phyloP scores from a whole-genome alignment of 2,888 invertebrate species.

The Volucella zonaria region DNA sequence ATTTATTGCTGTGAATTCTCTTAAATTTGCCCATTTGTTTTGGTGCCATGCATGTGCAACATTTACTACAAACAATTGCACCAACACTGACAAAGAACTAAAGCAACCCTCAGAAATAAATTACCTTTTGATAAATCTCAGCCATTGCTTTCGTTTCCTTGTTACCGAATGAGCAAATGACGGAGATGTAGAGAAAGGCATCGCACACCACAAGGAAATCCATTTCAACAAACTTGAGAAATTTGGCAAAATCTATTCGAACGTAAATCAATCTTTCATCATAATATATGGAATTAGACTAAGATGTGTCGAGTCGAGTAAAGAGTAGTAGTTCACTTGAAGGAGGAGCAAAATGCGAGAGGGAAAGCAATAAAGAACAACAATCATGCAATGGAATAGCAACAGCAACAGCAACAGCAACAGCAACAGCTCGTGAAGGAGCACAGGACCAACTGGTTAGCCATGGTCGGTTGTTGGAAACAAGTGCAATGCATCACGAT shows the following conservation, averaged over 20 bases:
- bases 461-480: slow-evolving; percentile 62
- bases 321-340: slow-evolving; percentile 6
- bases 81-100: neutral
- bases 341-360: slow-evolving; percentile 7
- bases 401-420: slow-evolving; percentile 47
- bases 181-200: slow-evolving; percentile 35
- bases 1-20: slow-evolving; percentile 81
- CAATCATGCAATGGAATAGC: slow-evolving; percentile 33
- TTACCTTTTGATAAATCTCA: slow-evolving; percentile 83
- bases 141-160: slow-evolving; percentile 76
- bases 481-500: slow-evolving; percentile 68
- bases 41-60: slow-evolving; percentile 76
- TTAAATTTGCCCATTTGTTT: slow-evolving; percentile 78
- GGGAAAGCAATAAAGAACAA: slow-evolving; percentile 55
- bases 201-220: slow-evolving; percentile 65
- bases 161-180: slow-evolving; percentile 62
- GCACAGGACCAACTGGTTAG: slow-evolving; percentile 61
- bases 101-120: slow-evolving; percentile 78
- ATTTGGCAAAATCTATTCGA: slow-evolving; percentile 80
- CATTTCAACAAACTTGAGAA: slow-evolving; percentile 79
- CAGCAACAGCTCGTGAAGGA: slow-evolving; percentile 51
- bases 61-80: slow-evolving; percentile 62
- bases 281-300: slow-evolving; percentile 72
- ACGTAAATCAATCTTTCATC: slow-evolving; percentile 81
- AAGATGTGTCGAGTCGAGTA: slow-evolving; percentile 61